Evolutionary conservation across 2,797 vertebrate genomes (phyloP).

Genomic region (Helarctos malayanus): DNA sequence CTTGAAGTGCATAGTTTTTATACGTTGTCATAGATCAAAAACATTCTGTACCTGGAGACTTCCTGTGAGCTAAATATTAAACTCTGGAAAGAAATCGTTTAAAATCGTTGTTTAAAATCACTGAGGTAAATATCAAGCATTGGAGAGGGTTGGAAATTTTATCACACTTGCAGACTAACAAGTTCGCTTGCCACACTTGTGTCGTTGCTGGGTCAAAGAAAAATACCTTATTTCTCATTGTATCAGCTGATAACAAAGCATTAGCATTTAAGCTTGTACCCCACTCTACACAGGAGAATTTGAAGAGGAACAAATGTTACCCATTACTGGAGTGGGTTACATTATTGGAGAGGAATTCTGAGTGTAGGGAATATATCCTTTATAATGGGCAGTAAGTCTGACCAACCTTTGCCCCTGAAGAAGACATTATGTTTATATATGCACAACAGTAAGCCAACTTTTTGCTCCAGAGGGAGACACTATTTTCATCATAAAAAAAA

Average conservation of each 20-base stretch:
- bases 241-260: background rate
- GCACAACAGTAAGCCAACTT: background rate
- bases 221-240: background rate
- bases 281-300: background rate
- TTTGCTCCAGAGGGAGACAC: background rate
- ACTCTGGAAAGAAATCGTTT: background rate
- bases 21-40: background rate
- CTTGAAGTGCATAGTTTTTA: background rate
- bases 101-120: background rate
- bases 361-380: background rate
- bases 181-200: background rate
- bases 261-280: background rate
- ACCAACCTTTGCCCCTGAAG: background rate
- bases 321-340: background rate
- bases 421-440: constrained; percentile 7
- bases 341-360: background rate
- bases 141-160: background rate
- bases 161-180: background rate
- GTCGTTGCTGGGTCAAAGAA: background rate
- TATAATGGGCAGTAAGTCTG: background rate
- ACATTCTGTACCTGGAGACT: background rate
- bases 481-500: background rate
- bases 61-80: background rate
- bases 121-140: background rate
- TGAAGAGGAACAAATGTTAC: background rate